Base-by-base conservation (phyloP, 2,888 invertebrate genomes). In the Bimastos eiseni region DNA sequence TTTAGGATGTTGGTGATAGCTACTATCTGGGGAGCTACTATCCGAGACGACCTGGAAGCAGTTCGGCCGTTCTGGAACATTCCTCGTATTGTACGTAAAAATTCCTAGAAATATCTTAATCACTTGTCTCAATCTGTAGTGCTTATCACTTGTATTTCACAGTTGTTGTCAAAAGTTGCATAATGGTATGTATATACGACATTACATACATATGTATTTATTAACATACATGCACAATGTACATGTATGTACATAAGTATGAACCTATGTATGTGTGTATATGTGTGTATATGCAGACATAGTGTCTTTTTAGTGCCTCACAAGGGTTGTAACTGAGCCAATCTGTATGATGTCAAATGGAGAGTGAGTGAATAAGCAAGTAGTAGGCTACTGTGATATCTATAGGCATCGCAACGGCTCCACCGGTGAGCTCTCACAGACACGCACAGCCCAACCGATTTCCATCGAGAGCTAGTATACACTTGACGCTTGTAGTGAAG, bases 51-150 rank as follows among this genome's bases (percentile, higher is more conserved):
- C 90, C 90, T 36, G 90, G 70, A 17, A 90, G 90, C 83, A 90
- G 90, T 83, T 55, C 90, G 38, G 90, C 90, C 19, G 90, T 90
- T n/a, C 90, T 90, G 38, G 83, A 90, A 84, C 84, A 36, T 37
- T 83, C 55, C 36, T 37, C 83, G 33, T 90, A 90, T 34, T 90
- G 90, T 90, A 83, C 15, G 90, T 2, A 41, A 41, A 41, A 17
- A 17, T 17, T n/a, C 30, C 8, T 70, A n/a, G 30, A 49, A 49
- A 49, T 24, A 11, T 24, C 1, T 6, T 49, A n/a, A n/a, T 70
- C 70, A n/a, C 13, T 70, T n/a, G 70, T 70, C 70, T 70, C 5
- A 55, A 11, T 55, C 55, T 55, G 5, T 55, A 30, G 55, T 55
- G 21, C 21, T 49, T 49, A 24, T 41, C 41, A 41, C 24, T 19